A percentile compares a stretch with the other conserved stretches of the same genome.
Evolutionary conservation across 2,888 invertebrate genomes (phyloP).

Genomic region (Hypercompe scribonia): DNA sequence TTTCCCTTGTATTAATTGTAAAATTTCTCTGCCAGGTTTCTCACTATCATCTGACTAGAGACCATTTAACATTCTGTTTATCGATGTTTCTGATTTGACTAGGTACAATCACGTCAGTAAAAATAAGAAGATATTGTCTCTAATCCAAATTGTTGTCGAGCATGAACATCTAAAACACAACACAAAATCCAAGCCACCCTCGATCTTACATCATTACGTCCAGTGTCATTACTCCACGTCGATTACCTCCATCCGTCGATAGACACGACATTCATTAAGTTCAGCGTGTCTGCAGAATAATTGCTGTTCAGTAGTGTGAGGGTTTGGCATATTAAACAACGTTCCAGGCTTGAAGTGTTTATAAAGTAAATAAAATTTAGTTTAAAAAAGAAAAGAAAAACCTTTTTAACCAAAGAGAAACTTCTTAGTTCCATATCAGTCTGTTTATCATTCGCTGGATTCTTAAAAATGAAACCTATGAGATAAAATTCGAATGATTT

Average conservation of each 20-base stretch:
- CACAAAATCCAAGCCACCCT: conserved; percentile 5
- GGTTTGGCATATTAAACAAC: background rate
- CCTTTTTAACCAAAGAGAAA: no score
- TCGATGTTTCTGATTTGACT: background rate
- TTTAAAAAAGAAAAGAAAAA: background rate
- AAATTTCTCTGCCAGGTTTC: no score
- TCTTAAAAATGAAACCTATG: no score
- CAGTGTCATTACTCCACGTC: conserved; percentile 41
- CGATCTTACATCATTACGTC: conserved; percentile 22
- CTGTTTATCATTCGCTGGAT: no score
- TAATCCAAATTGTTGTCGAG: background rate
- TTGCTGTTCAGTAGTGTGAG: conserved; percentile 16
- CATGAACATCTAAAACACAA: background rate
- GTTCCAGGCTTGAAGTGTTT: background rate
- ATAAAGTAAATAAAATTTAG: background rate
- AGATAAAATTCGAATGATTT: no score
- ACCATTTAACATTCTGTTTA: no score
- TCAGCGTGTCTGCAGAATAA: conserved; percentile 15
- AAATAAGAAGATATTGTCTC: background rate
- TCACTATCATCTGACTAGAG: no score
- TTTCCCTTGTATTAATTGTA: no score
- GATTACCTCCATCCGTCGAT: conserved; percentile 59
- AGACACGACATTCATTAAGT: conserved; percentile 57
- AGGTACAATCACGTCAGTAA: background rate
- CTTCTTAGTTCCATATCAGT: no score